Evolutionary conservation across 2,888 invertebrate genomes (phyloP), one percentile per base, ranked within the genome.

Genomic region (Biston betularia): DNA sequence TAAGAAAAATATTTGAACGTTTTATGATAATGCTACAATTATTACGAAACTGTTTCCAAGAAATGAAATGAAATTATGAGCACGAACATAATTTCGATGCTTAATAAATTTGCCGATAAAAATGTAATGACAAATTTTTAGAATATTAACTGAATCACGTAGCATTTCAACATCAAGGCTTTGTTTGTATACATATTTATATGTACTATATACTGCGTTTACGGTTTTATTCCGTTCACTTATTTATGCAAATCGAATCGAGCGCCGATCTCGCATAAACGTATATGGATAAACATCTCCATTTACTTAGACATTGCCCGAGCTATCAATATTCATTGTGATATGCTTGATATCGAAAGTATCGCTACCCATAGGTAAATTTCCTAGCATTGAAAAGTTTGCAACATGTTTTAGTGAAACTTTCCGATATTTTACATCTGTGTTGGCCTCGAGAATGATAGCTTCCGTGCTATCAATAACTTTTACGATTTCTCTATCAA

Each of bases 41-140:
- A 12, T 54, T 55, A 24, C 55, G 12, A 38, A 54, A 52, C 14
- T 11, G 40, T 35, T 56, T 63, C 35, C 40, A 40, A 42, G 48
- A 33, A 34, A 34, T 34, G 24, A 38, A n/a, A 50, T n/a, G 14
- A 45, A 56, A 52, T 57, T 63, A 38, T n/a, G 34, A 0, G 11
- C 50, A 33, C 14, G 35, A 44, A 15, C 46, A 42, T 49, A 6
- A 55, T 48, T 54, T 49, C 44, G 33, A 46, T 42, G 35, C 1
- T 38, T 38, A n/a, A 7, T 33, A n/a, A 61, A 46, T 46, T 38
- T 52, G 33, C 8, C 12, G 35, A 46, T 46, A 45, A 15, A 40
- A 14, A 53, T n/a, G n/a, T n/a, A n/a, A n/a, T n/a, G n/a, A n/a
- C n/a, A 14, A 12, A 24, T 42, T 42, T 54, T 40, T 15, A n/a